Percentiles rank a stretch among this genome's conserved stretches.
phyloP scores from a whole-genome alignment of 2,888 invertebrate species.

The Macrosoma leucophasiata region DNA sequence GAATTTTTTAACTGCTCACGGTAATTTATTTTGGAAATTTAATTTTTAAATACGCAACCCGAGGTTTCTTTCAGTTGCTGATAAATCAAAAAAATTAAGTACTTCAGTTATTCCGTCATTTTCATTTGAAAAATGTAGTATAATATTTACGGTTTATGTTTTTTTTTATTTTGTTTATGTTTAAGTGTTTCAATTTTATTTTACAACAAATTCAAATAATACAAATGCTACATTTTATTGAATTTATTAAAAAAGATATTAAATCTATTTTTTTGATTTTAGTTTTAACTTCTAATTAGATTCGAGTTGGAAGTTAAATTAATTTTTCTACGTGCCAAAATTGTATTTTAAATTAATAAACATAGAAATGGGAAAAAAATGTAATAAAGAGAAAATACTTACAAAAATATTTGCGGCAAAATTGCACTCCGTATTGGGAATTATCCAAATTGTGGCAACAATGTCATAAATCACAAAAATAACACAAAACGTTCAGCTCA shows the following conservation, averaged over 20 bases:
- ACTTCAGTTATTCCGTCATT: no score
- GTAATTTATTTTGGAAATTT: constrained; percentile 4
- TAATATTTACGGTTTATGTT: not conserved
- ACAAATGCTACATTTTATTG: not conserved
- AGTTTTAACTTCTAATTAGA: no score
- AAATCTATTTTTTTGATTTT: no score
- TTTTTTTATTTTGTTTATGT: not conserved
- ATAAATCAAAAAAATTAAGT: no score
- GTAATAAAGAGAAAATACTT: constrained; percentile 45
- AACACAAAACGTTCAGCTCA: constrained; percentile 43
- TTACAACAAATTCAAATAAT: not conserved
- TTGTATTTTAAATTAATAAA: constrained; percentile 5
- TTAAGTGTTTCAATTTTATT: not conserved
- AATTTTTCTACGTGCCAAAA: no score
- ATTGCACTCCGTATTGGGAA: constrained; percentile 60
- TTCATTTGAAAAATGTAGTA: no score
- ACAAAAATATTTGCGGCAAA: constrained; percentile 73
- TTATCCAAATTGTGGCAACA: constrained; percentile 69
- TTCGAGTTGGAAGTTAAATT: no score
- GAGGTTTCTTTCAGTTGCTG: not conserved
- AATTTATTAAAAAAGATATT: not conserved
- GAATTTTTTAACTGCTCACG: constrained; percentile 7
- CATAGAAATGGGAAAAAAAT: constrained; percentile 7
- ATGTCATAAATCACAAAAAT: constrained; percentile 62
- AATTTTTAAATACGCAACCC: constrained; percentile 1